A percentile compares a stretch with the other conserved stretches of the same genome.
phyloP scores from a whole-genome alignment of 2,888 invertebrate species.

The Corbicula japonica region DNA sequence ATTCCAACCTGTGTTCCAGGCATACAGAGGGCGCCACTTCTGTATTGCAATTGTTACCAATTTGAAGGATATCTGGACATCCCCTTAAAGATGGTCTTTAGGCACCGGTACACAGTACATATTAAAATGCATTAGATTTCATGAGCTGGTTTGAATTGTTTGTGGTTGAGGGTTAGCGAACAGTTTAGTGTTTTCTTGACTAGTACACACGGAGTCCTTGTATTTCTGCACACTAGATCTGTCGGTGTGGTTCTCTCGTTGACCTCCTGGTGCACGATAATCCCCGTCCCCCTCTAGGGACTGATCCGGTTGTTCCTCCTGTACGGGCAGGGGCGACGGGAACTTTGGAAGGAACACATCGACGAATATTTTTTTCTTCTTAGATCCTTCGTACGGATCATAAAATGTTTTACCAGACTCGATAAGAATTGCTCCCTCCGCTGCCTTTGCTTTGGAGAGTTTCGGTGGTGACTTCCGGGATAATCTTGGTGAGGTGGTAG shows the following conservation, averaged over 20 bases:
- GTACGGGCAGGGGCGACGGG: slow-evolving; percentile 44
- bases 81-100: too few relatives aligned
- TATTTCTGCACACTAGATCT: background rate
- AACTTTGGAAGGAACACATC: slow-evolving; percentile 74
- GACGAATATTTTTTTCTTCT: slow-evolving; percentile 71
- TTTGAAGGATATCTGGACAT: too few relatives aligned
- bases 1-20: too few relatives aligned
- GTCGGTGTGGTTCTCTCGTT: background rate
- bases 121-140: too few relatives aligned
- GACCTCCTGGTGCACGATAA: background rate
- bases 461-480: slow-evolving; percentile 23
- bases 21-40: too few relatives aligned
- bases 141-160: too few relatives aligned
- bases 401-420: slow-evolving; percentile 61
- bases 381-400: slow-evolving; percentile 53
- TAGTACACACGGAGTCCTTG: background rate
- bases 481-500: slow-evolving; percentile 33
- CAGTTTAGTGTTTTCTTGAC: too few relatives aligned
- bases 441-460: slow-evolving; percentile 23
- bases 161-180: too few relatives aligned
- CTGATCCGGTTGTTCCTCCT: slow-evolving; percentile 35
- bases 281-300: slow-evolving; percentile 9
- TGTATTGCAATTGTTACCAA: too few relatives aligned
- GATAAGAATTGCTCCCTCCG: slow-evolving; percentile 57
- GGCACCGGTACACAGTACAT: too few relatives aligned